phyloP scores from a whole-genome alignment of 2,797 vertebrate genomes.

The Sebastes dallii region DNA sequence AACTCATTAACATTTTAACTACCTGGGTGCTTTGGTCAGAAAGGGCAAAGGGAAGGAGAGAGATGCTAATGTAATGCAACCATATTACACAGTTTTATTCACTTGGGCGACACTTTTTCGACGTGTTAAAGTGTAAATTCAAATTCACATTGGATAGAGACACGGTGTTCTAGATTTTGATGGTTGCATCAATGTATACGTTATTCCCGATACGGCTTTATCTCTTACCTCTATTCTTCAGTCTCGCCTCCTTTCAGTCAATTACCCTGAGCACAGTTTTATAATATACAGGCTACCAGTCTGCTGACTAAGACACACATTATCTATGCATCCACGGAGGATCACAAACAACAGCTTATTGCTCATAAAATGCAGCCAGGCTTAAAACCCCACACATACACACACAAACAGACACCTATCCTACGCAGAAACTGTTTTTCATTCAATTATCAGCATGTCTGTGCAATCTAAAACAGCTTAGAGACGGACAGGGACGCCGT shows the following conservation, averaged over 20 bases:
- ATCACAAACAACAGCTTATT: slow-evolving; percentile 72
- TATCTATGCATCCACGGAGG: slow-evolving; percentile 71
- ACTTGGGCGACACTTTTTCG: slow-evolving; percentile 9
- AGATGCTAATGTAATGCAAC: slow-evolving; percentile 34
- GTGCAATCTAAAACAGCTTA: slow-evolving; percentile 65
- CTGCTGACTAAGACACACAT: slow-evolving; percentile 75
- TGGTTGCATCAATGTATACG: slow-evolving; percentile 13
- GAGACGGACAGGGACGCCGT: slow-evolving; percentile 32
- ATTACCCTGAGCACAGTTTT: slow-evolving; percentile 60
- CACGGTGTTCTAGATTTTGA: slow-evolving; percentile 40
- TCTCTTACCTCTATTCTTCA: slow-evolving; percentile 30
- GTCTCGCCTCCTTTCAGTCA: slow-evolving; percentile 54
- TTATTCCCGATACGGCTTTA: slow-evolving; percentile 34
- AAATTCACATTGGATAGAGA: slow-evolving; percentile 4
- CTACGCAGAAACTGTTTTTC: slow-evolving; percentile 59
- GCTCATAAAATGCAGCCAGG: slow-evolving; percentile 69
- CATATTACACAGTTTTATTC: slow-evolving; percentile 39
- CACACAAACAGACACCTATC: slow-evolving; percentile 21
- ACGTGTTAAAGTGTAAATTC: slow-evolving; percentile 21
- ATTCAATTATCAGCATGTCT: slow-evolving; percentile 70
- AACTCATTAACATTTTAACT: slow-evolving; percentile 80
- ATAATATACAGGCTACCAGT: slow-evolving; percentile 44
- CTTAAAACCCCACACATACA: slow-evolving; percentile 41
- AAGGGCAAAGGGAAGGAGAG: slow-evolving; percentile 39
- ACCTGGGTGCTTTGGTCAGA: slow-evolving; percentile 51